Conservation (phyloP, 2,113 vertebrate species). For the Rhinogobius similis region DNA sequence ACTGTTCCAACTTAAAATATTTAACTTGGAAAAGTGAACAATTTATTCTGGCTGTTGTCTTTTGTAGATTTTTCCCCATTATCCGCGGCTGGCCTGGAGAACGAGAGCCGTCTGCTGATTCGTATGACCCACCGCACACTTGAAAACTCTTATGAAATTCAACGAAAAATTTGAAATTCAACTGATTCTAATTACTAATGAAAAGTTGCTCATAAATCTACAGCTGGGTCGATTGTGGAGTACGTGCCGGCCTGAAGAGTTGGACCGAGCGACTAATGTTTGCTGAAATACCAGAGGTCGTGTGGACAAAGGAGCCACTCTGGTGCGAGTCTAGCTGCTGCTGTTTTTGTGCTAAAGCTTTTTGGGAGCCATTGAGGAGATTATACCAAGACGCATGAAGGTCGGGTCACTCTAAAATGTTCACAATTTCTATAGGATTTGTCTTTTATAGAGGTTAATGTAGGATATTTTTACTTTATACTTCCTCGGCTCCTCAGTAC, state of each 20-base stretch:
- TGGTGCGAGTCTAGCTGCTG: slow-evolving; percentile 31
- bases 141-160: slow-evolving; percentile 1
- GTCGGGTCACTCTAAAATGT: slow-evolving; percentile 10
- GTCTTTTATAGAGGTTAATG: neutral
- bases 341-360: slow-evolving; percentile 44
- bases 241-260: slow-evolving; percentile 5
- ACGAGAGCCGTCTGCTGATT: neutral
- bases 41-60: neutral
- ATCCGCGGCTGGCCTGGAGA: neutral
- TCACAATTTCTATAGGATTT: neutral
- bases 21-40: neutral
- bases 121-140: neutral
- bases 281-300: slow-evolving; percentile 32
- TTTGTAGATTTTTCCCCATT: neutral
- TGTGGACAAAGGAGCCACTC: slow-evolving; percentile 16
- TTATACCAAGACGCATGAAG: slow-evolving; percentile 37
- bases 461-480: neutral
- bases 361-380: slow-evolving; percentile 28
- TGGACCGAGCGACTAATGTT: neutral
- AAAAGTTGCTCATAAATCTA: neutral
- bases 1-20: slow-evolving; percentile 1
- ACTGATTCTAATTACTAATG: neutral
- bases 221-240: slow-evolving; percentile 27
- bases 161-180: neutral
- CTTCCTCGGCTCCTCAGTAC: neutral